These are phyloP conservation scores for Ibidorhyncha struthersii DNA, from an alignment of 2,113 vertebrate genomes.

Conservation along the genomic window DNA sequence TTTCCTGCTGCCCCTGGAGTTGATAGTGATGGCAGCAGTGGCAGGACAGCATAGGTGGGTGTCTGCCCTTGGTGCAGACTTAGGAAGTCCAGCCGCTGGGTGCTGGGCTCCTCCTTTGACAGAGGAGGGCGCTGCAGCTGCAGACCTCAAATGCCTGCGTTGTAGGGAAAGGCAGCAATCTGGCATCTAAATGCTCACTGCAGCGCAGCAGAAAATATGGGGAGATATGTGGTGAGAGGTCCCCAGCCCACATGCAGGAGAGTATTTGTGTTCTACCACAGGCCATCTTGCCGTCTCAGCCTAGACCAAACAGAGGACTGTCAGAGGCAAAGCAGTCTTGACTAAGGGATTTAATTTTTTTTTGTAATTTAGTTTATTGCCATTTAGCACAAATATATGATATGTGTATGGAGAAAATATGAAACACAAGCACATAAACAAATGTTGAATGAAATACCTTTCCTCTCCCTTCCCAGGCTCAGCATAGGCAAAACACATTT, in stretches of 20 bases:
- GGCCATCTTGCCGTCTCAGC: neutral
- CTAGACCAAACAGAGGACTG: neutral
- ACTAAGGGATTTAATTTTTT: neutral
- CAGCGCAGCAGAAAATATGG: neutral
- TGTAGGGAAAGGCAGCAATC: neutral
- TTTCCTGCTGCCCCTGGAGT: neutral
- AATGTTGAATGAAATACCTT: neutral
- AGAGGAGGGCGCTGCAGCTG: neutral
- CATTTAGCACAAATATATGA: neutral
- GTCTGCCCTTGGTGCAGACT: neutral
- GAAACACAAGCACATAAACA: neutral
- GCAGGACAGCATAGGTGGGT: neutral
- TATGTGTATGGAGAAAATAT: neutral
- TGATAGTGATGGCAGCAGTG: neutral
- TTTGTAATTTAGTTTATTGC: neutral
- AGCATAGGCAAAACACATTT: neutral
- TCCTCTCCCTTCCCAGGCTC: neutral
- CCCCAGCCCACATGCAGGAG: neutral
- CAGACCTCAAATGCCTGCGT: neutral
- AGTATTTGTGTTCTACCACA: neutral
- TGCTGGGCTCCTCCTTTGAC: neutral
- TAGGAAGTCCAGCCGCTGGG: accelerated
- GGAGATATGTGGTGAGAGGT: neutral
- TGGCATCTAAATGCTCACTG: neutral
- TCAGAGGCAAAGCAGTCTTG: neutral